Base-by-base conservation (phyloP, 2,113 vertebrate species). In the Clarias batrachus region DNA sequence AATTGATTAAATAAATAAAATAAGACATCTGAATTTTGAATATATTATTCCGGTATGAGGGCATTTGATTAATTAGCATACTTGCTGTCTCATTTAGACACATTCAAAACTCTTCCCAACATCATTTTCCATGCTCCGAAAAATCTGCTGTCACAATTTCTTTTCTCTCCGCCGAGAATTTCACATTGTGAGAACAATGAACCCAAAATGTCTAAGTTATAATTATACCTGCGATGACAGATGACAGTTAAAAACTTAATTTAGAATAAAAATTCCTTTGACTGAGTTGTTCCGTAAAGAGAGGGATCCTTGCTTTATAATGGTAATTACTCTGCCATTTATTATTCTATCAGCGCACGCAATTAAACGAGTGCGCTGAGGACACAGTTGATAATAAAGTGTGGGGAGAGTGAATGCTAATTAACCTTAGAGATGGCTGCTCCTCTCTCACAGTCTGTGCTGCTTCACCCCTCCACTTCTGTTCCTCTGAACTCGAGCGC, bases 241-340 rank as follows among this genome's bases (percentile, higher is more conserved):
- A 99, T 99, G 98, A 99, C 98, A 99, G 98, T 99, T 98, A 98
- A 98, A 99, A 99, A 99, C 98, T 99, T 99, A 97, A 99, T 99
- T 99, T 98, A 97, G 98, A 95, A 97, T 98, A 98, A 99, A 98
- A 90, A 88, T 87, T 98, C 98, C 97, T 99, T 99, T 99, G 97
- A 98, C 97, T 97, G 97, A 98, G 97, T 98, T 97, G 97, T 97
- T 97, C 97, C 95, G 96, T 97, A 97, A 97, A 97, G 97, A 98
- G 98, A 99, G 97, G 97, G 97, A 99, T 98, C 97, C 97, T 97
- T 96, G 97, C 98, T 98, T 99, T 99, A 99, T 98, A 97, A 99
- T 98, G 97, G 97, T 99, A 99, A 99, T 99, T 99, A 98, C 97
- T 97, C 97, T 97, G 96, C 98, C 98, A 98, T 99, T 99, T 99